phyloP scores from a whole-genome alignment of 1,140 invertebrate species.

The Eubasilissa regina region DNA sequence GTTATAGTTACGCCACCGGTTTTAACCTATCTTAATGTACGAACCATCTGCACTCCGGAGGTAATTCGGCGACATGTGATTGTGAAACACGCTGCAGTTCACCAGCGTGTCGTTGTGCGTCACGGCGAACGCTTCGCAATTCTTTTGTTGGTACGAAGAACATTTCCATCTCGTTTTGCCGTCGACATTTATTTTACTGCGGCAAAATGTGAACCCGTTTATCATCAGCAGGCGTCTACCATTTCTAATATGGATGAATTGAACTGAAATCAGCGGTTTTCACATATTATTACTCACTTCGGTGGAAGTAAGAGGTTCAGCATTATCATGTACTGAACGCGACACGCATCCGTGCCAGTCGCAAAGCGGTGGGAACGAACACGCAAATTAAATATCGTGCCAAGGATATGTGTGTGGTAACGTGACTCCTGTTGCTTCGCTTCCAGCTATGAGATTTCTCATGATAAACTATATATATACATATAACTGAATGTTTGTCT shows the following conservation, averaged over 20 bases:
- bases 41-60: not conserved
- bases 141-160: not conserved
- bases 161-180: conserved; percentile 16
- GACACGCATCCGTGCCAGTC: no score
- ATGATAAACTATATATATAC: no score
- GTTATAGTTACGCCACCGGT: no score
- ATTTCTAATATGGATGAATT: conserved; percentile 12
- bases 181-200: not conserved
- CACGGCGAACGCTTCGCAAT: conserved; percentile 5
- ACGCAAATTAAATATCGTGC: no score
- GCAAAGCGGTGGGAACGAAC: no score
- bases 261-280: not conserved
- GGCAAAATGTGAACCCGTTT: conserved; percentile 20
- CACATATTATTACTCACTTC: no score
- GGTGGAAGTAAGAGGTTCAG: no score
- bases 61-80: not conserved
- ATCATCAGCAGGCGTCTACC: conserved; percentile 22
- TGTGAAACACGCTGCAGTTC: not conserved
- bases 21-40: not conserved
- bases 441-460: no score
- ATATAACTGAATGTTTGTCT: no score
- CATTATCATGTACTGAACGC: no score
- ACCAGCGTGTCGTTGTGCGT: not conserved
- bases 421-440: no score
- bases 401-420: no score